phyloP scores from a whole-genome alignment of 2,113 vertebrate species.

The Ardeotis arabs region DNA sequence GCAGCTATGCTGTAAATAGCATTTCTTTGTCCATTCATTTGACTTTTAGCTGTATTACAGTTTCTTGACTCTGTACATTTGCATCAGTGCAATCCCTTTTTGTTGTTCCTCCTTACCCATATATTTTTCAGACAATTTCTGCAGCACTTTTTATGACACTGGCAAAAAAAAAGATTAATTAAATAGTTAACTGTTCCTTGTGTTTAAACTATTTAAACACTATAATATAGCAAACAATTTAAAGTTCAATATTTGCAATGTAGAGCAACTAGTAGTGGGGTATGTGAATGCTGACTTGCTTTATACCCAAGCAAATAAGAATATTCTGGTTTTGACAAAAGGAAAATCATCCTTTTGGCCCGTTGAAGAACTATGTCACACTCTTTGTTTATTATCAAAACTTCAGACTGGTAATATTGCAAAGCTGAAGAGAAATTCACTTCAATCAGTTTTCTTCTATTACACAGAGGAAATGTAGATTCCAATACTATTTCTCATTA shows the following conservation, averaged over 20 bases:
- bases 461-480: background rate
- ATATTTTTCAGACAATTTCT: background rate
- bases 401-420: background rate
- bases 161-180: background rate
- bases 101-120: background rate
- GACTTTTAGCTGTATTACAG: slow-evolving; percentile 38
- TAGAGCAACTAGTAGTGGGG: background rate
- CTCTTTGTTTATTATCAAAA: background rate
- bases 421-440: background rate
- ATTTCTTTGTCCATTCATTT: slow-evolving; percentile 69
- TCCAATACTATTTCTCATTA: background rate
- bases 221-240: background rate
- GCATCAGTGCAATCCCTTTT: background rate
- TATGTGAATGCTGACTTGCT: background rate
- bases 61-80: slow-evolving; percentile 30
- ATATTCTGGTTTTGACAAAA: background rate
- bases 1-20: slow-evolving; percentile 43
- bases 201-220: background rate
- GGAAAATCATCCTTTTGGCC: background rate
- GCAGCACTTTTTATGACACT: background rate
- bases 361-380: background rate
- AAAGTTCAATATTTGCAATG: background rate
- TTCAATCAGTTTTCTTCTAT: background rate
- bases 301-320: background rate
- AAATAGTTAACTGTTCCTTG: background rate